Base-by-base conservation (phyloP, 2,113 vertebrate species). In the Hippoglossus stenolepis region DNA sequence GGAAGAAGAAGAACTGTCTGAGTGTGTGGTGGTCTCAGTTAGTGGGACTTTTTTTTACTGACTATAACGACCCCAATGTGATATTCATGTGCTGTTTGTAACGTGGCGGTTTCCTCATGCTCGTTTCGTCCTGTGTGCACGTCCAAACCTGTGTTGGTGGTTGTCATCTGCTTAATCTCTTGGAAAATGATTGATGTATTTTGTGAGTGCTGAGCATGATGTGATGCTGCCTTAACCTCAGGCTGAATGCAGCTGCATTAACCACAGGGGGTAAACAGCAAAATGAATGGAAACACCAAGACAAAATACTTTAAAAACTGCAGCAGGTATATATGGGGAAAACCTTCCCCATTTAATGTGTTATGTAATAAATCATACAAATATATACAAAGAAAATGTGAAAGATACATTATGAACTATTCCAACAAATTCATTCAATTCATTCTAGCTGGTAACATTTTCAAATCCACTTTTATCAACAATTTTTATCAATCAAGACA, bases 181-280 rank as follows among this genome's bases (percentile, higher is more conserved):
- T 73, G 63, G 65, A n/a, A 63, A 58, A 57, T 51, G 56, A 74
- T 65, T 38, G 20, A 67, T 82, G 65, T 35, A 23, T 62, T 51
- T 53, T 83, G 38, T 45, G 51, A 67, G 49, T 72, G 66, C 77
- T 70, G 14, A 68, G 93, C 92, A 92, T 93, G 90, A 51, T 79
- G 64, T 67, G 62, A 65, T 3, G 18, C 5, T 72, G 49, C 59
- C 31, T 60, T 79, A 76, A 85, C 76, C 65, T 80, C 72, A 43
- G 70, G 28, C 64, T 2, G 28, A 78, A 73, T 62, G 54, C 80
- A 75, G 72, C 63, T 75, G 73, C 66, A 35, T 80, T 67, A 20
- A 67, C 65, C 60, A 73, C 43, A 77, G 79, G 77, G 81, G 84
- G 65, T 8, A 58, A 70, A 82, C 7, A 2, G 53, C 15, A 76